phyloP scores from a whole-genome alignment of 2,797 vertebrate genomes.

The Xenopus petersii region DNA sequence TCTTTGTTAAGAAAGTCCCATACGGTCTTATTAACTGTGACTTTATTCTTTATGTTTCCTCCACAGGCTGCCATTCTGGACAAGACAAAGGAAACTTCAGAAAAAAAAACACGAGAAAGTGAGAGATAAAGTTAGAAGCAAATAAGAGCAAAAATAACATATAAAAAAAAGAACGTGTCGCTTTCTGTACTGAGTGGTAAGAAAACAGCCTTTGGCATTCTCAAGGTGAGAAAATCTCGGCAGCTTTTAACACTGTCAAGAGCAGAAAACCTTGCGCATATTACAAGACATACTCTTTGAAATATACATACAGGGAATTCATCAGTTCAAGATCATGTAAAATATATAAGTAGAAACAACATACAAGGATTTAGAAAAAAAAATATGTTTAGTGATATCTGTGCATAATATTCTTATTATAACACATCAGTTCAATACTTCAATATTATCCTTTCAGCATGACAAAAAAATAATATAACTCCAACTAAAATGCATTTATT shows the following conservation, averaged over 20 bases:
- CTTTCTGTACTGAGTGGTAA: background rate
- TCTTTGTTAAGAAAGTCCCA: conserved; percentile 93
- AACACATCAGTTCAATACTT: no score
- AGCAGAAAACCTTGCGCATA: no score
- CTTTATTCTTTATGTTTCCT: conserved; percentile 87
- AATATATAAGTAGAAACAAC: no score
- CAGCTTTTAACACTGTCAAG: background rate
- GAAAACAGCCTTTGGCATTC: background rate
- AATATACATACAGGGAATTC: no score
- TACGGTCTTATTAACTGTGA: conserved; percentile 89
- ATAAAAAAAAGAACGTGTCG: background rate
- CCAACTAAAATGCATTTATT: no score
- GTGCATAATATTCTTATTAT: no score
- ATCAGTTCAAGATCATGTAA: no score
- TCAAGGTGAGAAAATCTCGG: background rate
- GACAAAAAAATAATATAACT: no score
- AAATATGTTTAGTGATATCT: no score
- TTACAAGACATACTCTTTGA: no score
- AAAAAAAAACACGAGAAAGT: background rate
- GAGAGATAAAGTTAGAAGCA: conserved; percentile 3
- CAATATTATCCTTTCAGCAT: no score
- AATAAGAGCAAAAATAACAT: background rate
- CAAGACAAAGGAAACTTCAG: conserved; percentile 67
- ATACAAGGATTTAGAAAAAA: no score
- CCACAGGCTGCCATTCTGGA: conserved; percentile 72